These are phyloP conservation scores for Lissonota sp. DNA, from an alignment of 2,888 invertebrate genomes.

Conservation along the genomic window DNA sequence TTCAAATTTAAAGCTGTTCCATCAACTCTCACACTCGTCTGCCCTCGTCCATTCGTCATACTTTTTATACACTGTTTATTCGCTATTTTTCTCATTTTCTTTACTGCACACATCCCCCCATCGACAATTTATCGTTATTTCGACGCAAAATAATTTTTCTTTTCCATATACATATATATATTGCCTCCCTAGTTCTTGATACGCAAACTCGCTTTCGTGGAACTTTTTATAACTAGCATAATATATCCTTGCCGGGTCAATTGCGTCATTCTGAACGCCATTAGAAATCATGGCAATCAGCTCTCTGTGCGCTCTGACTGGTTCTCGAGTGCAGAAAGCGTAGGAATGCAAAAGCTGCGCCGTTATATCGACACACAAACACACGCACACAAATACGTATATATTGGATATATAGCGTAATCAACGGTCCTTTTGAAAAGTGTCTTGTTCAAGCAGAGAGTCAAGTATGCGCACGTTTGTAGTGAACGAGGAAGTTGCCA, in stretches of 20 bases:
- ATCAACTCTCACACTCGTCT: too few species aligned
- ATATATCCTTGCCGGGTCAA: constrained; percentile 61
- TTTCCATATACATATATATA: too few species aligned
- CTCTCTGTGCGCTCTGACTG: constrained; percentile 16
- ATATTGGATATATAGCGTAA: constrained; percentile 17
- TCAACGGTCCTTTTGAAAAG: constrained; percentile 23
- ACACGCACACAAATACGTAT: too few species aligned
- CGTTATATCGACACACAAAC: constrained; percentile 1
- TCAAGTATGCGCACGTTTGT: constrained; percentile 11
- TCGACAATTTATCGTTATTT: too few species aligned
- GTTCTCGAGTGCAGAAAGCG: constrained; percentile 77
- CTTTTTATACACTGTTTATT: too few species aligned
- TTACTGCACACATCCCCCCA: too few species aligned
- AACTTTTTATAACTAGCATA: neutral
- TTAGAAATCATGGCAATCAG: constrained; percentile 76
- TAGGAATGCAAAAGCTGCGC: constrained; percentile 74
- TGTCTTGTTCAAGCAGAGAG: constrained; percentile 15
- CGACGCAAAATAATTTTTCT: too few species aligned
- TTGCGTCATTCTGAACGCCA: constrained; percentile 71
- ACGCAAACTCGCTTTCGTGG: too few species aligned
- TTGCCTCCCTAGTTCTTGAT: too few species aligned
- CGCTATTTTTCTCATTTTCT: too few species aligned
- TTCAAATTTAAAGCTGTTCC: too few species aligned
- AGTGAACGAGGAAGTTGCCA: constrained; percentile 5
- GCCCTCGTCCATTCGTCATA: too few species aligned